Conservation (phyloP, 1,140 invertebrate genomes). For the Littorina saxatilis region DNA sequence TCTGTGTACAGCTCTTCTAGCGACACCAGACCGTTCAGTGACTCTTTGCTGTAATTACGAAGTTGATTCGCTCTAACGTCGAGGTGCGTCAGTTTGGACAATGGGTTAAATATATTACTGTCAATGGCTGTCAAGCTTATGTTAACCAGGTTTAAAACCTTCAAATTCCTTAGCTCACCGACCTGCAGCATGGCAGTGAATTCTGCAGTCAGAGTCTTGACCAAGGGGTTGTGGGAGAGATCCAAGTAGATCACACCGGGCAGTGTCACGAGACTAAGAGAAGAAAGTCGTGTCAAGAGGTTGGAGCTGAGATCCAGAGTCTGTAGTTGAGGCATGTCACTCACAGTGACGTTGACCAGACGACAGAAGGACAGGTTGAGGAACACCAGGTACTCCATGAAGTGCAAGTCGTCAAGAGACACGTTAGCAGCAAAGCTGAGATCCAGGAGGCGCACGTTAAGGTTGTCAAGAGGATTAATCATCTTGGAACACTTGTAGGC, state of each 20-base stretch:
- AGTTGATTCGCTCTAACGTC: too few relatives aligned
- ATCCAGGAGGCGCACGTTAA: constrained; percentile 18
- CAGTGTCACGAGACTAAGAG: background rate
- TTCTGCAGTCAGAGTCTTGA: too few relatives aligned
- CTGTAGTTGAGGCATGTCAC: background rate
- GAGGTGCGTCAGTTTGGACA: too few relatives aligned
- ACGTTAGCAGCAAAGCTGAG: background rate
- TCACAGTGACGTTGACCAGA: background rate
- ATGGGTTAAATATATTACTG: too few relatives aligned
- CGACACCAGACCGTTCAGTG: too few relatives aligned
- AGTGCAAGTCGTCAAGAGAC: background rate
- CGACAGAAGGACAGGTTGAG: constrained; percentile 31
- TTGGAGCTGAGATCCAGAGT: constrained; percentile 33
- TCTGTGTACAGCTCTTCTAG: too few relatives aligned
- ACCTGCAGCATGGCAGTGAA: too few relatives aligned
- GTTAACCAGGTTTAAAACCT: too few relatives aligned
- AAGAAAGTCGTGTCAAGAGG: background rate
- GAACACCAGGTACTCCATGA: constrained; percentile 28
- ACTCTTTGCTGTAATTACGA: too few relatives aligned
- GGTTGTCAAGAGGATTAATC: background rate
- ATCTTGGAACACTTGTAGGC: constrained; percentile 12
- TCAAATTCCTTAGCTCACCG: too few relatives aligned
- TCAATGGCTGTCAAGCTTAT: too few relatives aligned
- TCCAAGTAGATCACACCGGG: background rate
- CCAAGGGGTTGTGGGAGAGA: background rate